A percentile compares a stretch with the other conserved stretches of the same genome.
Evolutionary conservation across 2,113 vertebrate species (phyloP).

Genomic region (Arvicanthis niloticus): DNA sequence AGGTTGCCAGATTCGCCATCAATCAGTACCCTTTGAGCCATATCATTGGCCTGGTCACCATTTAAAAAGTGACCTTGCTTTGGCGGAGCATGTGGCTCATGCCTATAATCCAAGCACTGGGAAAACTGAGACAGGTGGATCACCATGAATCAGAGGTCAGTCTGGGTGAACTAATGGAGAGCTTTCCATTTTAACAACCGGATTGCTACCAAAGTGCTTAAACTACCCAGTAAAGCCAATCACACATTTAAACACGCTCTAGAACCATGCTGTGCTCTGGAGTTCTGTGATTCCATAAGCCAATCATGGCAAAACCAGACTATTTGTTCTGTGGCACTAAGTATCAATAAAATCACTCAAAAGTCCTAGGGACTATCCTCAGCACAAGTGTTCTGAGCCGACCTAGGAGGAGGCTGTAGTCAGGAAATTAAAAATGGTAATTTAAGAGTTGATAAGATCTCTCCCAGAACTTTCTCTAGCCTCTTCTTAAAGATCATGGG

Average conservation of each 20-base stretch:
- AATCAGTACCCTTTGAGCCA: not conserved
- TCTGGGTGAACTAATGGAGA: not conserved
- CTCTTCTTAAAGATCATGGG: not conserved
- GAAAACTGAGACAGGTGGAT: not conserved
- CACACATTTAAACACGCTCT: not conserved
- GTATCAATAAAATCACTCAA: not conserved
- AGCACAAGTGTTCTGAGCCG: not conserved
- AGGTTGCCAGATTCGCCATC: too few species aligned
- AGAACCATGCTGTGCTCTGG: not conserved
- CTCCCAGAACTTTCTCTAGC: not conserved
- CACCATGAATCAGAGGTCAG: not conserved
- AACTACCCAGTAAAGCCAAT: conserved; percentile 2
- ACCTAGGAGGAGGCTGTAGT: not conserved
- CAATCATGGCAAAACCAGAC: not conserved
- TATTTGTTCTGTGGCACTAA: not conserved
- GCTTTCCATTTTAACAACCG: not conserved
- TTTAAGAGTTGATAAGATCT: not conserved
- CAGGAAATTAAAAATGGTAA: not conserved
- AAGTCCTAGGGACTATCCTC: not conserved
- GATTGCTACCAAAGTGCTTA: conserved; percentile 14
- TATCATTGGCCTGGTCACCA: not conserved
- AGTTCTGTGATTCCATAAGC: not conserved
- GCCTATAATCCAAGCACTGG: not conserved
- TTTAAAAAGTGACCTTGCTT: not conserved
- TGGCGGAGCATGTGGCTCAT: not conserved